Base-by-base conservation (phyloP, 2,113 vertebrate species). In the Brienomyrus longianalis region DNA sequence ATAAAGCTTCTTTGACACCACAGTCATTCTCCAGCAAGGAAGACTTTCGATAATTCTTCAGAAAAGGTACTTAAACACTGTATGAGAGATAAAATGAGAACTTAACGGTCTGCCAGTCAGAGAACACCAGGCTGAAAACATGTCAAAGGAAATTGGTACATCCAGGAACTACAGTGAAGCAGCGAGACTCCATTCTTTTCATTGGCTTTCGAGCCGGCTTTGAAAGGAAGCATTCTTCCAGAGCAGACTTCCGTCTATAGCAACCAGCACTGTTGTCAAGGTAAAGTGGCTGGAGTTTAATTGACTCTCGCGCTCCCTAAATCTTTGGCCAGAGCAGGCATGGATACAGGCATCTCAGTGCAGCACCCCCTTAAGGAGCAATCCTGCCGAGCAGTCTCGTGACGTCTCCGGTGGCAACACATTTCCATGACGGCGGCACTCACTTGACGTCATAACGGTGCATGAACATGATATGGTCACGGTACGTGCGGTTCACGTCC, bases 391-490 rank as follows among this genome's bases (percentile, higher is more conserved):
- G 70, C 35, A 19, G 27, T 39, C 70, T 77, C 13, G 6, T 17
- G 3, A 39, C 31, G 15, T 77, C 23, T 31, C 70, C 1, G 35
- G 3, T 31, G 15, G 70, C 70, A 27, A 66, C 9, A n/a, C 13
- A 1, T 39, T 17, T 39, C 10, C 86, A 56, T 87, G 48, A 35
- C 3, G 7, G 86, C 27, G 23, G 31, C n/a, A 95, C 98, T 94
- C 92, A 99, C 98, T 98, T 99, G 84, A 99, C 97, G n/a, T 98
- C 97, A 0, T 99, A 99, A 96, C 98, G 96, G 91, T 97, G 95
- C 96, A 97, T 97, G 93, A 99, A 99, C 98, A 99, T 99, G 94
- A 99, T 98, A 93, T 99, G 98, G 95, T 99, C 97, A 90, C 98
- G 94, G 90, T 98, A 99, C 0, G 98, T 99, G 13, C 98, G 96